phyloP scores from a whole-genome alignment of 2,113 vertebrate genomes.

The Ammodytes dubius region DNA sequence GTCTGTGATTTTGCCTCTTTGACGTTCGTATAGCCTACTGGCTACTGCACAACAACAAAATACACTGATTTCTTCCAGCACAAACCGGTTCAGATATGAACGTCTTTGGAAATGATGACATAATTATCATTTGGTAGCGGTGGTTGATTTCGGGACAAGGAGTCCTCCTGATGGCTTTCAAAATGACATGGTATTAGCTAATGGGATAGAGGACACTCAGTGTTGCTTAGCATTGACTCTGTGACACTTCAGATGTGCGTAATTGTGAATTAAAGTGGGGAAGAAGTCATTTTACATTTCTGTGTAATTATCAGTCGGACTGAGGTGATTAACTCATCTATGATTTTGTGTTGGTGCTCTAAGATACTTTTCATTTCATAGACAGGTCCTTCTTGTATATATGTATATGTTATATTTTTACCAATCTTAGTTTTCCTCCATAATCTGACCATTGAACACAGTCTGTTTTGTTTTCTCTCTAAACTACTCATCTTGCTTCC shows the following conservation, averaged over 20 bases:
- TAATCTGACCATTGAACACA: not conserved
- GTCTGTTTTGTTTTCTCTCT: not conserved
- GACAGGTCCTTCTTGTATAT: not conserved
- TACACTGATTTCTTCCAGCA: not conserved
- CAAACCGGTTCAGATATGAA: not conserved
- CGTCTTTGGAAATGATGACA: slow-evolving; percentile 15
- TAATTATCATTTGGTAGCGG: not conserved
- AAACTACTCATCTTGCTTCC: not conserved
- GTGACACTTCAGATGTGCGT: not conserved
- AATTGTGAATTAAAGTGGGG: not conserved
- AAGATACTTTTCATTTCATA: not conserved
- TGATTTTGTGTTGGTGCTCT: not conserved
- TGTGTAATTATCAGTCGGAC: not conserved
- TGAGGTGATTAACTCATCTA: not conserved
- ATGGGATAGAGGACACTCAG: not conserved
- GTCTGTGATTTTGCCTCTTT: not conserved
- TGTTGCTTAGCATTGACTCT: not conserved
- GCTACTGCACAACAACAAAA: not conserved
- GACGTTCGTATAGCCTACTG: not conserved
- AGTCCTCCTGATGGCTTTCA: slow-evolving; percentile 4
- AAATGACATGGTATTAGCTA: slow-evolving; percentile 16
- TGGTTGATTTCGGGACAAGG: not conserved
- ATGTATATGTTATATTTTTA: not conserved
- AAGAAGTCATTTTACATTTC: not conserved
- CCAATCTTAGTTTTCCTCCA: not conserved